These are phyloP conservation scores for Hypsibius dujardini DNA, from an alignment of 1,140 invertebrate genomes.

Conservation along the genomic window DNA sequence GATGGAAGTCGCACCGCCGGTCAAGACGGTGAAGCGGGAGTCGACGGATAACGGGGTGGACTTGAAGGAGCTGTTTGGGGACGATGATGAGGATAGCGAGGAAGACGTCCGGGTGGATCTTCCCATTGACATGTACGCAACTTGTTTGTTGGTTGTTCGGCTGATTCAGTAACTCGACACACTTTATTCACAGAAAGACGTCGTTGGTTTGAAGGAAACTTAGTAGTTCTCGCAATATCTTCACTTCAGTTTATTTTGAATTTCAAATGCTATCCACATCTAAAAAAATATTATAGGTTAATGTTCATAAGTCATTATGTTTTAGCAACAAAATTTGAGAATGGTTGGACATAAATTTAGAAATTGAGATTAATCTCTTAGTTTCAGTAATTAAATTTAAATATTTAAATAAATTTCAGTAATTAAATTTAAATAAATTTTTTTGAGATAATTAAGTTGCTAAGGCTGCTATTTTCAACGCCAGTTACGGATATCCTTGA, in stretches of 20 bases:
- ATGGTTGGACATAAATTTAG: too few relatives aligned
- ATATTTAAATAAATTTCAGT: neutral
- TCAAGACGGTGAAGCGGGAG: neutral
- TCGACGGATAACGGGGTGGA: neutral
- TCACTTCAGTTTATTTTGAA: neutral
- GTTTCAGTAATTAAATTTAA: too few relatives aligned
- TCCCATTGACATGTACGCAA: constrained; percentile 1
- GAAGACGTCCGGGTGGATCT: neutral
- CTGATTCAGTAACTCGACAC: too few relatives aligned
- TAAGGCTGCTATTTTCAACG: neutral
- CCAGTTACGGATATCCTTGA: neutral
- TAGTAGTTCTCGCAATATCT: neutral
- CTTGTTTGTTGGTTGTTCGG: neutral
- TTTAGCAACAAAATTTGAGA: neutral
- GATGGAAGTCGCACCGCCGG: neutral
- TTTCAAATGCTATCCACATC: neutral
- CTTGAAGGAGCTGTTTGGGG: constrained; percentile 9
- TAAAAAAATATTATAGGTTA: too few relatives aligned
- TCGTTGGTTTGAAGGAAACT: neutral
- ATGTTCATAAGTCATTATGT: neutral
- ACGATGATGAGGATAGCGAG: neutral
- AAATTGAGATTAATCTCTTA: too few relatives aligned
- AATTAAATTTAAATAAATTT: neutral
- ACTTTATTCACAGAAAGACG: too few relatives aligned
- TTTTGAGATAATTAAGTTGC: neutral